Evolutionary conservation across 2,113 vertebrate genomes (phyloP).

Genomic region (Alaudala cheleensis): DNA sequence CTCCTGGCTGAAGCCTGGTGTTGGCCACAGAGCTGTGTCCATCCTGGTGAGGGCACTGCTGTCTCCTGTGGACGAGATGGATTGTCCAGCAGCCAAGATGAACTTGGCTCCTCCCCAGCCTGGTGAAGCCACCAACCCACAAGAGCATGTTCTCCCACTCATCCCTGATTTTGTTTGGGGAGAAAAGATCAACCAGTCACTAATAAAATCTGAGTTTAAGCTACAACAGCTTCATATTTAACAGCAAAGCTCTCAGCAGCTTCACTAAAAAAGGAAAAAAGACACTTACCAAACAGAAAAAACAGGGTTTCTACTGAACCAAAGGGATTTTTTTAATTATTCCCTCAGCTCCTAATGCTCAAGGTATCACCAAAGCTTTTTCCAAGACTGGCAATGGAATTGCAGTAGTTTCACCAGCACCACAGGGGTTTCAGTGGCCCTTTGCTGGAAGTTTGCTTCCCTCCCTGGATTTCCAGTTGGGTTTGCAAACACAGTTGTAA

Average conservation of each 20-base stretch:
- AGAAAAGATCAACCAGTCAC: background rate
- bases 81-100: background rate
- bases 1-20: background rate
- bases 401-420: background rate
- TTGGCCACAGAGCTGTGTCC: fast-evolving
- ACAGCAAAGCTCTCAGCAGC: background rate
- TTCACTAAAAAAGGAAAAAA: background rate
- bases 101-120: background rate
- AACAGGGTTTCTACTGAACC: background rate
- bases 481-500: constrained; percentile 59
- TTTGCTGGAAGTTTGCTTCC: background rate
- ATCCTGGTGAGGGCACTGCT: fast-evolving
- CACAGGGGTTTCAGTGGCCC: background rate
- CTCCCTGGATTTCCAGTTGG: background rate
- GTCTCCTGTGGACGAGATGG: background rate
- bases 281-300: background rate
- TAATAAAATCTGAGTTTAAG: background rate
- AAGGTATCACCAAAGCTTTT: background rate
- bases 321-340: background rate
- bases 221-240: background rate
- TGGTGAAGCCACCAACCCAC: background rate
- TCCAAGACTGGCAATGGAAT: background rate
- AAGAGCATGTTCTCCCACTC: background rate
- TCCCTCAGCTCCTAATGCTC: background rate
- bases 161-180: background rate